A percentile compares a stretch with the other conserved stretches of the same genome.
phyloP scores from a whole-genome alignment of 1,140 invertebrate species.

The Cydia pomonella region DNA sequence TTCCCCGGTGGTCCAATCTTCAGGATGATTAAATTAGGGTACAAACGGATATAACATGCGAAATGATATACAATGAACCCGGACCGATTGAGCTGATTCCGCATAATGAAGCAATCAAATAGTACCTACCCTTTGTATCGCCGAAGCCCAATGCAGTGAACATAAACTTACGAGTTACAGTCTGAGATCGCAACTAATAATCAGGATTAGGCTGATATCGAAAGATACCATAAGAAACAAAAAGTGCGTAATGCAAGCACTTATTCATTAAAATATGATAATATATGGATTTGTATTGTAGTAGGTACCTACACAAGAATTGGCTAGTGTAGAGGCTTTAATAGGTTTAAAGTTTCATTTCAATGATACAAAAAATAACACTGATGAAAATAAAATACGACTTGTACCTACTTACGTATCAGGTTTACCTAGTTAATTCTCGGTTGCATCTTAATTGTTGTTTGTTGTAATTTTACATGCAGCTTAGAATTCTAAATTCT shows the following conservation, averaged over 20 bases:
- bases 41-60: conserved; percentile 75
- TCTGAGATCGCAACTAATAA: not conserved
- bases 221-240: not conserved
- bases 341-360: not conserved
- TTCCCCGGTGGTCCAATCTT: conserved; percentile 76
- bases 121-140: conserved; percentile 51
- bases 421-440: not conserved
- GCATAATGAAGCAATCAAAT: conserved; percentile 78
- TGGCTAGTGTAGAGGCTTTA: not conserved
- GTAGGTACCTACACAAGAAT: too few relatives aligned
- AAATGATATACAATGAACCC: conserved; percentile 77
- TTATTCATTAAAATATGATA: too few relatives aligned
- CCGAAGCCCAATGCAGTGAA: conserved; percentile 50
- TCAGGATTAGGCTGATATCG: not conserved
- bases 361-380: not conserved
- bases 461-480: conserved; percentile 1
- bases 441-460: not conserved
- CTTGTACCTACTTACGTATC: too few relatives aligned
- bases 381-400: too few relatives aligned
- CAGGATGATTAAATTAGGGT: conserved; percentile 79
- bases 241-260: not conserved
- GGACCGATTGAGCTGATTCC: conserved; percentile 61
- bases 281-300: too few relatives aligned
- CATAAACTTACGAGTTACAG: conserved; percentile 47
- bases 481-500: conserved; percentile 9